phyloP scores from a whole-genome alignment of 2,888 invertebrate genomes.

The Hydrotaea cyrtoneurina region DNA sequence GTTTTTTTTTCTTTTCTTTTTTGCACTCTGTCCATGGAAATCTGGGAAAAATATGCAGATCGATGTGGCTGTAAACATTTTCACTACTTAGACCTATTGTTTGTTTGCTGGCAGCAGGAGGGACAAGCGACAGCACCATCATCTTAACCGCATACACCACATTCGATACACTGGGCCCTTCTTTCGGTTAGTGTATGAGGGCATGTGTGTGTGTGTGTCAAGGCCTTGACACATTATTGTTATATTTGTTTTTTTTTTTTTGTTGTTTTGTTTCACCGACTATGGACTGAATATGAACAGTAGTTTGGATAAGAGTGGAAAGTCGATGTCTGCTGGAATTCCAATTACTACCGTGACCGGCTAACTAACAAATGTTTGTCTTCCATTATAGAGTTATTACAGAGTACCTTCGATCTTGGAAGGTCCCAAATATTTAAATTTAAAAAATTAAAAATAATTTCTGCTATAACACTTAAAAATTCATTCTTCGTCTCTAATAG shows the following conservation, averaged over 20 bases:
- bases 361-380: too few relatives aligned
- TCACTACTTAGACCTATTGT: neutral
- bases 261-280: slow-evolving; percentile 47
- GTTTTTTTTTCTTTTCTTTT: slow-evolving; percentile 2
- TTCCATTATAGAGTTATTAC: too few relatives aligned
- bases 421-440: too few relatives aligned
- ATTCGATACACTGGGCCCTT: neutral
- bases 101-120: neutral
- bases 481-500: too few relatives aligned
- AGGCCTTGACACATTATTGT: slow-evolving; percentile 66
- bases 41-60: neutral
- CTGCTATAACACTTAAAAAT: too few relatives aligned
- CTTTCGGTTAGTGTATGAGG: neutral
- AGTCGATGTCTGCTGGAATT: too few relatives aligned
- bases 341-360: too few relatives aligned
- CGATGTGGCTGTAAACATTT: slow-evolving; percentile 18
- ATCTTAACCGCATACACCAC: neutral
- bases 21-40: neutral
- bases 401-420: too few relatives aligned
- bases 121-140: neutral
- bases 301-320: too few relatives aligned
- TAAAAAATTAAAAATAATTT: too few relatives aligned
- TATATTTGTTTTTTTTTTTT: too few relatives aligned
- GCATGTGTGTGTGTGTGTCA: slow-evolving; percentile 56
- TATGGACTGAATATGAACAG: neutral